phyloP scores from a whole-genome alignment of 2,888 invertebrate genomes.

The Junonia oenone region DNA sequence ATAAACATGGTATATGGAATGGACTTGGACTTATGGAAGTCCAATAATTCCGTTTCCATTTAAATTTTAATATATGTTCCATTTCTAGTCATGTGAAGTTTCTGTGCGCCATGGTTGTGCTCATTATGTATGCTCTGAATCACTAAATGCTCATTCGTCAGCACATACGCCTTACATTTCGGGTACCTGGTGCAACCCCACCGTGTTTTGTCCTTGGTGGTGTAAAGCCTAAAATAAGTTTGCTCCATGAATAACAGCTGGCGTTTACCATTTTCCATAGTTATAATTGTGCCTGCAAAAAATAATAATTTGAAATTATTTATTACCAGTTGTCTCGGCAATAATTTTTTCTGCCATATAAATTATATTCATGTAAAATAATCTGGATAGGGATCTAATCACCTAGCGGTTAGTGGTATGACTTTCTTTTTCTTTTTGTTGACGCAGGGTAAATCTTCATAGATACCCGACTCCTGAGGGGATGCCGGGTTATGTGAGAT shows the following conservation, averaged over 20 bases:
- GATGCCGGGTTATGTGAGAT: too few relatives aligned
- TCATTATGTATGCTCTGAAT: slow-evolving; percentile 12
- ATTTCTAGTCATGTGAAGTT: slow-evolving; percentile 15
- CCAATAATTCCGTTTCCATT: not conserved
- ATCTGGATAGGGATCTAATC: too few relatives aligned
- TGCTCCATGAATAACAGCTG: slow-evolving; percentile 11
- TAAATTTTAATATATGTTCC: slow-evolving; percentile 25
- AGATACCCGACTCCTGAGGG: too few relatives aligned
- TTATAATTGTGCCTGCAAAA: slow-evolving; percentile 14
- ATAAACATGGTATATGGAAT: too few relatives aligned
- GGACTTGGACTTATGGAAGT: too few relatives aligned
- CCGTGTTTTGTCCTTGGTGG: slow-evolving; percentile 5
- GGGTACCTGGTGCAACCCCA: slow-evolving; percentile 41
- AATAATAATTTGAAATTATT: not conserved
- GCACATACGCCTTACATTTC: slow-evolving; percentile 36
- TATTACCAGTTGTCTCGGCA: not conserved
- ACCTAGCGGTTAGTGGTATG: too few relatives aligned
- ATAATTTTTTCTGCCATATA: too few relatives aligned
- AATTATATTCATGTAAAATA: too few relatives aligned
- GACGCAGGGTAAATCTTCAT: too few relatives aligned
- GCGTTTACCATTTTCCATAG: slow-evolving; percentile 11
- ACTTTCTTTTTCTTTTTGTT: too few relatives aligned
- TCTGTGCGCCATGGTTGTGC: slow-evolving; percentile 26
- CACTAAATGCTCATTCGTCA: slow-evolving; percentile 28
- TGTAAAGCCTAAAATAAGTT: slow-evolving; percentile 34